phyloP scores from a whole-genome alignment of 2,797 vertebrate species.

The Rallus crepitans region DNA sequence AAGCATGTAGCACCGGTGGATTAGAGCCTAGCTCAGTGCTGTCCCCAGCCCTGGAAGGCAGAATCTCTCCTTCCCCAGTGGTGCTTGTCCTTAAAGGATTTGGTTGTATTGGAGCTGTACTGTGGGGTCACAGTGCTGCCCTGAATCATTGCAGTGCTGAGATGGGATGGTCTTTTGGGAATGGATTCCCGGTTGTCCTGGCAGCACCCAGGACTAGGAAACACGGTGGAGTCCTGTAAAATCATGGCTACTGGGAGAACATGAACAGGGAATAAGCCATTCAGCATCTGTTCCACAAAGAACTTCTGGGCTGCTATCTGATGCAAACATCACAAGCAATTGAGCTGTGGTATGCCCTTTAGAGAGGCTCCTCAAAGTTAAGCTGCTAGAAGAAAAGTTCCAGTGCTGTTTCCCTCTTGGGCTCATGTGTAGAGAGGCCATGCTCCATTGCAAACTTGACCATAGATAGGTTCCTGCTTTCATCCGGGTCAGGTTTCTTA shows the following conservation, averaged over 20 bases:
- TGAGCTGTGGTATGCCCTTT: neutral
- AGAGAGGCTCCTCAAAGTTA: neutral
- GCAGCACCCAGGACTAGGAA: neutral
- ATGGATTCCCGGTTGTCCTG: neutral
- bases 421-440: neutral
- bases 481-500: neutral
- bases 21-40: neutral
- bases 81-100: neutral
- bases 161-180: no score
- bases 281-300: neutral
- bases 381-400: neutral
- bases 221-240: neutral
- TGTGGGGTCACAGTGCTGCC: neutral
- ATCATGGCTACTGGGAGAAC: neutral
- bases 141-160: neutral
- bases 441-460: neutral
- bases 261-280: neutral
- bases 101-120: neutral
- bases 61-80: neutral
- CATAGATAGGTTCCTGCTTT: neutral
- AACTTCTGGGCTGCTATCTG: neutral
- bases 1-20: neutral
- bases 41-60: neutral
- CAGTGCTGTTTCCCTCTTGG: neutral
- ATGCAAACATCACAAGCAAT: neutral